Evolutionary conservation across 2,888 invertebrate species (phyloP).

Genomic region (Plebejus melissa): DNA sequence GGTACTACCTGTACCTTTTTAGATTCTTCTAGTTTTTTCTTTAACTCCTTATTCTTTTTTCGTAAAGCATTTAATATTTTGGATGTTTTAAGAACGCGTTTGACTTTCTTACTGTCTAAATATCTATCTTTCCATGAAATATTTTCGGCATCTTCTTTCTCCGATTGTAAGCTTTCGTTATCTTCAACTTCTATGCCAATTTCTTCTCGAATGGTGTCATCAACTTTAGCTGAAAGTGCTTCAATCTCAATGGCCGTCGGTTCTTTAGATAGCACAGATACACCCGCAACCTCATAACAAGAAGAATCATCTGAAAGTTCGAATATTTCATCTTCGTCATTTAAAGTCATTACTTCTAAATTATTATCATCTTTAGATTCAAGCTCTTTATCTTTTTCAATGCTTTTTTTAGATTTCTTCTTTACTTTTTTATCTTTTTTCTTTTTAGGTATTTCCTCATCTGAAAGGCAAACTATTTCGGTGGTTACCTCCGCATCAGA

Average conservation of each 20-base stretch:
- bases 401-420: conserved; percentile 50
- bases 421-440: conserved; percentile 66
- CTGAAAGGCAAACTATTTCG: conserved; percentile 77
- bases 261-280: conserved; percentile 62
- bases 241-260: conserved; percentile 67
- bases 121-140: conserved; percentile 80
- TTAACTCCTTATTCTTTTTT: conserved; percentile 76
- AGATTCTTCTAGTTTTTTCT: conserved; percentile 57
- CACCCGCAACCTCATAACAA: conserved; percentile 57
- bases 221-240: conserved; percentile 69
- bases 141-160: conserved; percentile 35
- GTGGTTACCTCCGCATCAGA: conserved; percentile 41
- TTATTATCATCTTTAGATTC: conserved; percentile 29
- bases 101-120: conserved; percentile 79
- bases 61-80: conserved; percentile 80
- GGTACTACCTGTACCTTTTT: conserved; percentile 40
- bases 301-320: conserved; percentile 67
- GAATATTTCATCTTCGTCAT: conserved; percentile 48
- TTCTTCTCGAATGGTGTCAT: conserved; percentile 61
- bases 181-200: conserved; percentile 50
- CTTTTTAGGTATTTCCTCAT: conserved; percentile 57
- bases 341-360: conserved; percentile 27
- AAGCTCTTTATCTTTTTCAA: conserved; percentile 52
- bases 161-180: conserved; percentile 40
- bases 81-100: conserved; percentile 69